Conservation (phyloP, 1,140 invertebrate species). For the Mya arenaria region DNA sequence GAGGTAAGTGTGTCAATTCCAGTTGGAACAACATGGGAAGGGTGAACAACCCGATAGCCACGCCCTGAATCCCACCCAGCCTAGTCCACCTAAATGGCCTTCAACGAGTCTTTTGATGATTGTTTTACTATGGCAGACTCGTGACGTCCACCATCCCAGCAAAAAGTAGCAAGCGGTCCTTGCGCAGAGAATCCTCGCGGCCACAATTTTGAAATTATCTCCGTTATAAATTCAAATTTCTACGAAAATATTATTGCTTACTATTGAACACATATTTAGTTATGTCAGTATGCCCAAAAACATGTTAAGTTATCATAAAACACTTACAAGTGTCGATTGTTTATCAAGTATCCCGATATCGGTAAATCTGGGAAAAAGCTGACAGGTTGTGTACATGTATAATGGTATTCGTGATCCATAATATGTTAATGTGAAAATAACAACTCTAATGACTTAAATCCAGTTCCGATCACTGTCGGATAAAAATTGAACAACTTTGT, state of each 20-base stretch:
- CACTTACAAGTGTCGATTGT: background rate
- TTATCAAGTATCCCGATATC: no score
- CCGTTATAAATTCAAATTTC: background rate
- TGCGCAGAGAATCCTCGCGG: background rate
- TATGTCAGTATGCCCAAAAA: background rate
- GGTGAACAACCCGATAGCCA: background rate
- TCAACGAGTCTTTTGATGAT: background rate
- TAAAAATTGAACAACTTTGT: no score
- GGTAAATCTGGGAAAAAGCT: no score
- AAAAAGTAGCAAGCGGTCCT: background rate
- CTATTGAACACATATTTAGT: background rate
- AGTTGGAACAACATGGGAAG: background rate
- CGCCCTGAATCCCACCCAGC: no score
- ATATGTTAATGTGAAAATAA: no score
- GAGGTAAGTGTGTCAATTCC: constrained; percentile 65
- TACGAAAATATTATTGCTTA: background rate
- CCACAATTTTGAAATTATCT: background rate
- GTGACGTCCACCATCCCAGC: background rate
- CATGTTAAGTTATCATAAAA: background rate
- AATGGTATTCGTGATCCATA: no score
- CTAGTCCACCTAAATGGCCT: background rate
- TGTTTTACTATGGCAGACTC: background rate
- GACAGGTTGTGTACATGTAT: no score
- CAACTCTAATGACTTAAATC: no score
- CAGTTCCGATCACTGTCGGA: no score